Evolutionary conservation across 35 echinoderm and acorn worm genomes (phyloP).

Genomic region (Ophioderma brevispina): DNA sequence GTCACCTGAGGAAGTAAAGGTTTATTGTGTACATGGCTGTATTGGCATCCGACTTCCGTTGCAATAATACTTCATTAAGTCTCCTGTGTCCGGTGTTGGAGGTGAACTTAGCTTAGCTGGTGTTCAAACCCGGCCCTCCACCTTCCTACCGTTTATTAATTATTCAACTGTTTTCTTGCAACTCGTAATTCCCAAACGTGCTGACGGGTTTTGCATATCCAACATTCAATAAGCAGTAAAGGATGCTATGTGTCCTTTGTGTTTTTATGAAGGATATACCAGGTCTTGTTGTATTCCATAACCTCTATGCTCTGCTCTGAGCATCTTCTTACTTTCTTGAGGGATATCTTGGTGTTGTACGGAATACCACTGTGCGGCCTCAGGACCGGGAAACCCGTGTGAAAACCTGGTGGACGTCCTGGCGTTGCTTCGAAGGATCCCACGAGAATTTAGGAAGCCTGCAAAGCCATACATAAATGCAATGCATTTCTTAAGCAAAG

Average conservation of each 20-base stretch:
- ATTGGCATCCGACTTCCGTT: not conserved
- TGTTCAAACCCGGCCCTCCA: not conserved
- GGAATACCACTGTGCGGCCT: not conserved
- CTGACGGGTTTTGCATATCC: not conserved
- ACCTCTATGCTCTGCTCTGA: not conserved
- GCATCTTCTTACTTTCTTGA: not conserved
- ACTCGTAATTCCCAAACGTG: not conserved
- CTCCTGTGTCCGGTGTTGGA: not conserved
- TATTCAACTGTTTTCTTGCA: not conserved
- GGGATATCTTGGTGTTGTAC: not conserved
- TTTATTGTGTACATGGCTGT: not conserved
- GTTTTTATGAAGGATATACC: too few species aligned
- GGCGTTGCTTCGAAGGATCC: not conserved
- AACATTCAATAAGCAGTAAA: not conserved
- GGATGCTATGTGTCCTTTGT: too few species aligned
- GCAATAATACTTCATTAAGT: constrained; percentile 1
- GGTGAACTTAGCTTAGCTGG: not conserved
- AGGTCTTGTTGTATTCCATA: not conserved
- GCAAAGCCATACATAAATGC: not conserved
- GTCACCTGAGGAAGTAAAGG: not conserved
- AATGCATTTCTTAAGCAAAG: not conserved
- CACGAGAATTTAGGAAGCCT: not conserved
- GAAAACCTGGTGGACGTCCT: constrained; percentile 3
- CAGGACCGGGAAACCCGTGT: not conserved
- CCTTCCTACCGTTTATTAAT: not conserved